A percentile compares a stretch with the other conserved stretches of the same genome.
Evolutionary conservation across 2,888 invertebrate species (phyloP).

Genomic region (Diarsia rubi): DNA sequence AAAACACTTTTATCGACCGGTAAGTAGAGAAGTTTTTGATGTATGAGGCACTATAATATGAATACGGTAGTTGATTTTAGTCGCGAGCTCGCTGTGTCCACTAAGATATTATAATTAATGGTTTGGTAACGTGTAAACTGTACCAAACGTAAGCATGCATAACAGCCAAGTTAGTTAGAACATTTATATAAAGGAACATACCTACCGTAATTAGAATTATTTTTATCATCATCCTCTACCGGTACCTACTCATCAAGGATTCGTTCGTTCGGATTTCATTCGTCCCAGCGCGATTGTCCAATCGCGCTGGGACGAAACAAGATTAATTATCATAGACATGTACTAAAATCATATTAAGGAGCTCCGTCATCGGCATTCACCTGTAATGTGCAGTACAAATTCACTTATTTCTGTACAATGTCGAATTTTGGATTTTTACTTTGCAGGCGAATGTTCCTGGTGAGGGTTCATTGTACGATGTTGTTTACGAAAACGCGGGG

Average conservation of each 20-base stretch:
- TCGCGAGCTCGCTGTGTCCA: conserved; percentile 51
- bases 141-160: conserved; percentile 41
- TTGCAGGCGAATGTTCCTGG: background rate
- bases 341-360: background rate
- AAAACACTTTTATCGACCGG: conserved; percentile 50
- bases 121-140: conserved; percentile 45
- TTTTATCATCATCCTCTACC: conserved; percentile 24
- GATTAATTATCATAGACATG: no score
- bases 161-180: conserved; percentile 24
- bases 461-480: background rate
- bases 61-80: conserved; percentile 44
- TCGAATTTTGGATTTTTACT: background rate
- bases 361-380: background rate
- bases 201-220: background rate
- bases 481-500: background rate
- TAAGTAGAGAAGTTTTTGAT: conserved; percentile 40
- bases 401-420: background rate
- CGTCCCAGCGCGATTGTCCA: no score
- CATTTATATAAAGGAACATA: background rate
- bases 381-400: background rate
- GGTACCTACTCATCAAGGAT: conserved; percentile 12
- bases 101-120: conserved; percentile 43
- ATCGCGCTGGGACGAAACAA: no score
- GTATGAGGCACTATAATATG: conserved; percentile 38
- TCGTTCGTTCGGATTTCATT: no score